Evolutionary conservation across 2,113 vertebrate genomes (phyloP), one percentile per base, ranked within the genome.

Genomic region (Halichoerus grypus): DNA sequence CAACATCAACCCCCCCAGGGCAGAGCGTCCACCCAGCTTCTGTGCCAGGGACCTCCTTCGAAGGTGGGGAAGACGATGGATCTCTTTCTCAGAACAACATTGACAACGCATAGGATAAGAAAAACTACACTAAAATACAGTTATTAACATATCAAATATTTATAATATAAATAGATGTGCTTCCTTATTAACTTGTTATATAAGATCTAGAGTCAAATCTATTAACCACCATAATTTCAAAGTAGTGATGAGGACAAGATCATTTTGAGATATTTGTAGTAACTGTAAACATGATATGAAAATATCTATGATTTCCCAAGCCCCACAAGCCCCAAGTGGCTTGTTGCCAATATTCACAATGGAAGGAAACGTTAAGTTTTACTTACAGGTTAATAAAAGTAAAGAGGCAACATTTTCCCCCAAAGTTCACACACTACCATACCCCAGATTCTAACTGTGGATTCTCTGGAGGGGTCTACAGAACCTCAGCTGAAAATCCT

Each of bases 91-190:
- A 46, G 42, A 83, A 65, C 15, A 67, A 39, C 21, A 5, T 33
- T 49, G 14, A 55, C 2, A 28, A 57, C 18, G 28, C 33, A 8
- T 13, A 39, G 21, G 26, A 26, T 15, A 33, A 72, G 31, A 72
- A 15, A 84, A 76, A 69, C 14, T 22, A 65, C 4, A 61, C 1
- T 42, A 59, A 92, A 95, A 91, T 55, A 53, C 49, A 86, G 53
- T 24, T 69, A 87, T 86, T 71, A 72, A 79, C 33, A 57, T 12
- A 74, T 15, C 88, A 88, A 94, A 46, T 26, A 87, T 74, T 9
- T 61, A 39, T 57, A 81, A 76, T 26, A 39, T 15, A 28, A 65
- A 95, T 3, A 67, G 15, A 15, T 3, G 1, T 22, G 24, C 55
- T 55, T 87, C 51, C 65, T 71, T 65, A 69, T 67, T 87, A 83